Evolutionary conservation across 2,797 vertebrate species (phyloP).

Genomic region (Xenops minutus): DNA sequence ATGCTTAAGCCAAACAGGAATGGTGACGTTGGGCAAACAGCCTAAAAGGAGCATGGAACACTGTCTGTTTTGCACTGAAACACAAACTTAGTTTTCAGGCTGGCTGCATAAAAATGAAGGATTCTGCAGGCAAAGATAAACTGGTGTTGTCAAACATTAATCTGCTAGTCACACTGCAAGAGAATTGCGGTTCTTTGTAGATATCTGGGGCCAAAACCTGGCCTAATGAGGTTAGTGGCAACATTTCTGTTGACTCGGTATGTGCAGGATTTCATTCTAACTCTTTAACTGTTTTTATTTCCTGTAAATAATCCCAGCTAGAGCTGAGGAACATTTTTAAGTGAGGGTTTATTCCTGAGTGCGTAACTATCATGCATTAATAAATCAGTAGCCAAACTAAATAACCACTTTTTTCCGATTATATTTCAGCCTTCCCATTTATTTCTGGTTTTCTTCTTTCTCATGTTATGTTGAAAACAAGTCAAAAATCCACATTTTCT

Average conservation of each 20-base stretch:
- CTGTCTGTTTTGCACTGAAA: background rate
- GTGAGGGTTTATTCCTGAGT: background rate
- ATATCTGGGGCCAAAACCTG: background rate
- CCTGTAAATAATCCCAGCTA: background rate
- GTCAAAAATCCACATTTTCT: background rate
- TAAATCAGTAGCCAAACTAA: slow-evolving; percentile 27
- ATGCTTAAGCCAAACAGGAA: background rate
- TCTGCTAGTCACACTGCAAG: background rate
- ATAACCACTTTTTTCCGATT: background rate
- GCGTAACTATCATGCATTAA: background rate
- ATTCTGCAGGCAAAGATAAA: slow-evolving; percentile 4
- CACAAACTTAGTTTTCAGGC: background rate
- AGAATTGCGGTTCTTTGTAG: background rate
- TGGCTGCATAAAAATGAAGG: background rate
- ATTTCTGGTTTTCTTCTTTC: background rate
- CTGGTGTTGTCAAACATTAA: background rate
- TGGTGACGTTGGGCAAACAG: background rate
- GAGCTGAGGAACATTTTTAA: background rate
- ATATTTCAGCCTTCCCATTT: background rate
- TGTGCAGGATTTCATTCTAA: background rate
- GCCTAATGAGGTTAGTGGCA: background rate
- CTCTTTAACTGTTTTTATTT: slow-evolving; percentile 32
- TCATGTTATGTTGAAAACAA: background rate
- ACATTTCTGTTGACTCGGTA: background rate
- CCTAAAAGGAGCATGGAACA: background rate